A percentile compares a stretch with the other conserved stretches of the same genome.
Evolutionary conservation across 1,140 invertebrate genomes (phyloP).

Genomic region (Micrasema minimum): DNA sequence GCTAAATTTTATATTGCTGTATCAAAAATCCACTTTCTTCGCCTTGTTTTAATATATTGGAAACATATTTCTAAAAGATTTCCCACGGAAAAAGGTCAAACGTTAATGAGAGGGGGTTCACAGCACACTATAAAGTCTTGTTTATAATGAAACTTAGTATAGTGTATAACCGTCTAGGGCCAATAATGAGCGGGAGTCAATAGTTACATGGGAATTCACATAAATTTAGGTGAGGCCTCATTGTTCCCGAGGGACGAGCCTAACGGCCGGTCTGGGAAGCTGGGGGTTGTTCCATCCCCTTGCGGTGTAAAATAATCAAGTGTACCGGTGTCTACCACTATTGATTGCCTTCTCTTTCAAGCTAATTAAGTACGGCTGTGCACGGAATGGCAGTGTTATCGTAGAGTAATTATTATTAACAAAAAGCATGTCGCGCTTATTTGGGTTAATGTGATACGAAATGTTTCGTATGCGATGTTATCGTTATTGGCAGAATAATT

Average conservation of each 20-base stretch:
- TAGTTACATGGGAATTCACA: constrained; percentile 41
- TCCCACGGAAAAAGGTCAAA: no score
- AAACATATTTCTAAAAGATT: no score
- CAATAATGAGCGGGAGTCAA: constrained; percentile 49
- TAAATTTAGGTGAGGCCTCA: constrained; percentile 47
- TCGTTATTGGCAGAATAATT: no score
- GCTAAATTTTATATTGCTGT: no score
- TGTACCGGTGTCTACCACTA: constrained; percentile 27
- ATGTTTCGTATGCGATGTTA: no score
- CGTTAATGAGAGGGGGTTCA: no score
- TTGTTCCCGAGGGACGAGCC: constrained; percentile 39
- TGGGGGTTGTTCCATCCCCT: not conserved
- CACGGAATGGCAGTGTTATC: constrained; percentile 19
- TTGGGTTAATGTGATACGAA: no score
- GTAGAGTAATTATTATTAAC: not conserved
- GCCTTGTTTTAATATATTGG: no score
- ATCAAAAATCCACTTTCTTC: no score
- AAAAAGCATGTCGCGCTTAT: no score
- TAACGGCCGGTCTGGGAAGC: not conserved
- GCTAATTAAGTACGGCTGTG: constrained; percentile 26
- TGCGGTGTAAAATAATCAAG: constrained; percentile 28
- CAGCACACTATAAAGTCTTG: no score
- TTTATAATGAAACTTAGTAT: no score
- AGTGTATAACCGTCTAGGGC: constrained; percentile 31
- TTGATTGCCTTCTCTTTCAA: constrained; percentile 26